Percentiles rank a stretch among this genome's conserved stretches.
Conservation (phyloP, 2,888 invertebrate genomes). For the Hyppa rectilinea region DNA sequence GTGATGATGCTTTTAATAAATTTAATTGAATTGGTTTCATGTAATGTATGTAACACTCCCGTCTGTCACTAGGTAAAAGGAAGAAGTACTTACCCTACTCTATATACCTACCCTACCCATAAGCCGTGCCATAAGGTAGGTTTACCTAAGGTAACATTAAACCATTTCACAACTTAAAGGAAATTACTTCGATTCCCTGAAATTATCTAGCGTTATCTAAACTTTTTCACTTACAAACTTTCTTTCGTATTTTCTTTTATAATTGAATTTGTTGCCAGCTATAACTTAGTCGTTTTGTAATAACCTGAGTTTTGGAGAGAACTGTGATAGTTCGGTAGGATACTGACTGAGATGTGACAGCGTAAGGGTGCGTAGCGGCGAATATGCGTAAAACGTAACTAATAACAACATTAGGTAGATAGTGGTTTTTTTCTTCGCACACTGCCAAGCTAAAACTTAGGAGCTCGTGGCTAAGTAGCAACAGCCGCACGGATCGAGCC, state of each 20-base stretch:
- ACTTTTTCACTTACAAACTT: slow-evolving; percentile 67
- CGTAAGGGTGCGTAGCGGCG: no score
- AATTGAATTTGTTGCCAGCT: slow-evolving; percentile 64
- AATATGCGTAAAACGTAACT: no score
- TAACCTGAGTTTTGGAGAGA: slow-evolving; percentile 21
- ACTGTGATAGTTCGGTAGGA: neutral
- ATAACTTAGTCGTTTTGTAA: slow-evolving; percentile 48
- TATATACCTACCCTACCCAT: no score
- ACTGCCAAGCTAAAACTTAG: no score
- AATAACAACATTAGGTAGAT: no score
- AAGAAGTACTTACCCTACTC: no score
- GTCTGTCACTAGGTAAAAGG: no score
- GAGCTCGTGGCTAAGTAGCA: no score
- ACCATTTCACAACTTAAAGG: slow-evolving; percentile 47
- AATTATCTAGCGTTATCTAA: slow-evolving; percentile 60
- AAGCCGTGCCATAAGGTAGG: no score
- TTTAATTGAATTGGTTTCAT: slow-evolving; percentile 48
- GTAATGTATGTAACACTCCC: slow-evolving; percentile 23
- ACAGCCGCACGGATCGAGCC: no score
- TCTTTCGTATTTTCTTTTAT: slow-evolving; percentile 54
- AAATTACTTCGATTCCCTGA: slow-evolving; percentile 55
- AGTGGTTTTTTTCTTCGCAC: no score
- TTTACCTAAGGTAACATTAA: slow-evolving; percentile 17
- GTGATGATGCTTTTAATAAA: slow-evolving; percentile 44
- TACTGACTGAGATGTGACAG: neutral